Conservation (phyloP, 2,888 invertebrate species). For the Drosophila algonquin region DNA sequence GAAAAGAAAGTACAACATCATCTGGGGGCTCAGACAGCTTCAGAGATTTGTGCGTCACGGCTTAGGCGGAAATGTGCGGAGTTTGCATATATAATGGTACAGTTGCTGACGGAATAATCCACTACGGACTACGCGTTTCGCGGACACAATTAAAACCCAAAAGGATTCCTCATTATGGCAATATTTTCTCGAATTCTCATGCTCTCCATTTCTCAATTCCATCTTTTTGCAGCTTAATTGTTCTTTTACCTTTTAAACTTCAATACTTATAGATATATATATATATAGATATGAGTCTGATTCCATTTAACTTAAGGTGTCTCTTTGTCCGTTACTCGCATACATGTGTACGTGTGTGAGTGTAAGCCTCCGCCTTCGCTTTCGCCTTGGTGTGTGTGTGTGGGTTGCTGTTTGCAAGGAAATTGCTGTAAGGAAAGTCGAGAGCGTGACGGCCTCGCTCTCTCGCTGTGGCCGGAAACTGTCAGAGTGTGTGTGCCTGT, state of each 20-base stretch:
- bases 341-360: neutral
- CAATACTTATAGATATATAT: neutral
- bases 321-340: neutral
- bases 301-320: slow-evolving; percentile 11
- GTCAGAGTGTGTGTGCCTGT: slow-evolving; percentile 16
- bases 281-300: neutral
- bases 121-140: neutral
- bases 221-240: slow-evolving; percentile 19
- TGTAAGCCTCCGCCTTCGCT: neutral
- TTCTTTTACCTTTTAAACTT: slow-evolving; percentile 15
- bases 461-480: slow-evolving; percentile 1
- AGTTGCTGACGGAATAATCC: slow-evolving; percentile 19
- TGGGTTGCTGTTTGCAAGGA: slow-evolving; percentile 13
- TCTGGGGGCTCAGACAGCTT: slow-evolving; percentile 21
- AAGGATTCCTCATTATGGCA: neutral
- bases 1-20: slow-evolving; percentile 28
- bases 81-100: slow-evolving; percentile 14
- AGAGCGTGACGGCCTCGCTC: neutral
- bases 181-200: slow-evolving; percentile 7
- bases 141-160: neutral
- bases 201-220: slow-evolving; percentile 13
- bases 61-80: slow-evolving; percentile 1
- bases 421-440: slow-evolving; percentile 13
- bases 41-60: slow-evolving; percentile 25
- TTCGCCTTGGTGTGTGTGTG: neutral